Evolutionary conservation across 2,888 invertebrate genomes (phyloP), one percentile per base, ranked within the genome.

Genomic region (Allolobophora icterica): DNA sequence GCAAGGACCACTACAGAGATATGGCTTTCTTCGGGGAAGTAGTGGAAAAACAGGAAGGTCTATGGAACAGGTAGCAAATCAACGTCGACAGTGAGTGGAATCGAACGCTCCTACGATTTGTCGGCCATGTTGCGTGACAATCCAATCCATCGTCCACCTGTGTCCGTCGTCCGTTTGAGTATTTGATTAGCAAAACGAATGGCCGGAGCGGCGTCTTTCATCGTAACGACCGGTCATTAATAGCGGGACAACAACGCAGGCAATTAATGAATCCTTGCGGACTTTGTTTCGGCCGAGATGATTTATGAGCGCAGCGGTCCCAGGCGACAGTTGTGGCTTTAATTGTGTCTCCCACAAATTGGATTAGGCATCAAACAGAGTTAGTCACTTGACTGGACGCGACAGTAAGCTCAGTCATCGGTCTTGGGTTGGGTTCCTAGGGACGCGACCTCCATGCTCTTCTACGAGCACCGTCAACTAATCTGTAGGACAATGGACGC

Each of bases 111-210:
- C 71, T 71, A n/a, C 71, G 71, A n/a, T 71, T n/a, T n/a, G 30
- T 13, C 71, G 30, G 30, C 71, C 71, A 13, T n/a, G 71, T 71
- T 71, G 71, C 71, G n/a, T n/a, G 71, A 71, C 71, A 71, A 71
- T 71, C 71, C 30, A 71, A 71, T 71, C 71, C 30, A 71, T n/a
- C 71, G 71, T 45, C 45, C 45, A 45, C 45, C 45, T 45, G 45
- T 45, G 13, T 19, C 45, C 45, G 45, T 45, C 45, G 1, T n/a
- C 11, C 71, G n/a, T 11, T 71, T 5, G 71, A 71, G 71, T 71
- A 71, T 71, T 71, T 71, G 71, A 71, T 71, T 71, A 71, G 71
- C 71, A n/a, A 30, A 71, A 71, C 71, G 71, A 71, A 71, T n/a
- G 71, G n/a, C n/a, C 30, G 71, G 0, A 8, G 30, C 71, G 71